Evolutionary conservation across 2,113 vertebrate genomes (phyloP).

Genomic region (Spilogale gracilis): DNA sequence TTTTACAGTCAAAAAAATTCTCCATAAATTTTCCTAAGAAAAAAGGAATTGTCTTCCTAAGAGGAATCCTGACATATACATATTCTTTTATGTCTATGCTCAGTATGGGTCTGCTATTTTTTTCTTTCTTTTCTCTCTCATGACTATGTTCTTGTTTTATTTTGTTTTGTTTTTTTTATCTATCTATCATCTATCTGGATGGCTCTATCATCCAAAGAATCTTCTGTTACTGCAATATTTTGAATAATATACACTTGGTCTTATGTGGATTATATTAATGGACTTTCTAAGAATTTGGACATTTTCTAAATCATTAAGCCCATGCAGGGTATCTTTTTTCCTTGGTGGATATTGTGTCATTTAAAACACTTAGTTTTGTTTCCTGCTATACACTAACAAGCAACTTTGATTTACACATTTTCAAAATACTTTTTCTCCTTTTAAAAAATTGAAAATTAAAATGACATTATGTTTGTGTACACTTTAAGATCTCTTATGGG

Average conservation of each 20-base stretch:
- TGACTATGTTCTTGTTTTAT: not conserved
- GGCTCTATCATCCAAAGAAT: not conserved
- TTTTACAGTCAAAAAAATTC: not conserved
- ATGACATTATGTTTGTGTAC: not conserved
- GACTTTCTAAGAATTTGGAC: not conserved
- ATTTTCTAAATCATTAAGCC: not conserved
- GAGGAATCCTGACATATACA: not conserved
- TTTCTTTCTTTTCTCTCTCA: not conserved
- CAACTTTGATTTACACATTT: not conserved
- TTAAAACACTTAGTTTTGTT: not conserved
- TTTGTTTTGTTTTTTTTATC: not conserved
- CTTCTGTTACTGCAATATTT: not conserved
- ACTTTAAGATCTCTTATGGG: not conserved
- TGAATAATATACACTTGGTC: not conserved
- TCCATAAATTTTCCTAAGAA: not conserved
- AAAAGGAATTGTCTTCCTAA: not conserved
- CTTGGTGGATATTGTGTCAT: not conserved
- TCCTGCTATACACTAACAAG: not conserved
- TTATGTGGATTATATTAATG: not conserved
- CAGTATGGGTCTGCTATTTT: not conserved
- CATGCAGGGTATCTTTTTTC: not conserved
- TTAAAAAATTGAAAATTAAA: conserved; percentile 32
- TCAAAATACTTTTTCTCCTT: not conserved
- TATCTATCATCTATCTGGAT: too few species aligned
- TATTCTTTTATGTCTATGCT: not conserved